Percentiles rank a stretch among this genome's conserved stretches.
phyloP scores from a whole-genome alignment of 2,888 invertebrate species.

The Colletes collaris region DNA sequence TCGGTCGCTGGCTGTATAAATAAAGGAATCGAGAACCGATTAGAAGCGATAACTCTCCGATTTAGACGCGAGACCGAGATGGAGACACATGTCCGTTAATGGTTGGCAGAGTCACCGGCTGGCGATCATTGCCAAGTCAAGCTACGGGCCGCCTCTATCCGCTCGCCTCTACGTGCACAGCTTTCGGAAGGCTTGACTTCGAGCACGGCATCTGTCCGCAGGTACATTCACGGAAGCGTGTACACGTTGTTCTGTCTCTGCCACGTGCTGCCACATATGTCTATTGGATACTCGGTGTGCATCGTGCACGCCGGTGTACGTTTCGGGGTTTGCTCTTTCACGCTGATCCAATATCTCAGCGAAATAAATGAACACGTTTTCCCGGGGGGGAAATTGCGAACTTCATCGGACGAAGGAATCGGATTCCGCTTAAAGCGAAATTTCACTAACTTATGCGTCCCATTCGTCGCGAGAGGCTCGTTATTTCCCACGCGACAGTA shows the following conservation, averaged over 20 bases:
- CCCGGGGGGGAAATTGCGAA: slow-evolving; percentile 37
- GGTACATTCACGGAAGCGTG: slow-evolving; percentile 59
- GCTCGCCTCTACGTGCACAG: slow-evolving; percentile 78
- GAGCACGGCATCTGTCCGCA: slow-evolving; percentile 67
- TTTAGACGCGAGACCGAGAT: slow-evolving; percentile 73
- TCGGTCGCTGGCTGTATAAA: not conserved
- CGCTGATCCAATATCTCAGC: slow-evolving; percentile 63
- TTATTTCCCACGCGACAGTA: slow-evolving; percentile 34
- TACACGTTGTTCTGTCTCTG: slow-evolving; percentile 43
- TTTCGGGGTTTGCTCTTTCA: slow-evolving; percentile 68
- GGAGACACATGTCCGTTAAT: slow-evolving; percentile 82
- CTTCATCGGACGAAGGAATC: slow-evolving; percentile 54
- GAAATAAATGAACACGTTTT: slow-evolving; percentile 56
- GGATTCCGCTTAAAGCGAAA: slow-evolving; percentile 62
- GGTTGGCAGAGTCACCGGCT: slow-evolving; percentile 80
- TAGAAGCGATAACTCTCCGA: slow-evolving; percentile 63
- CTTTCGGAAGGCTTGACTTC: slow-evolving; percentile 75
- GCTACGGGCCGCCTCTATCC: slow-evolving; percentile 75
- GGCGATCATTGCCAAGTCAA: slow-evolving; percentile 82
- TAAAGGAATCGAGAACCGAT: slow-evolving; percentile 17
- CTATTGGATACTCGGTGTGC: slow-evolving; percentile 63
- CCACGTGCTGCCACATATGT: slow-evolving; percentile 46
- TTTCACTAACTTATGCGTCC: slow-evolving; percentile 55
- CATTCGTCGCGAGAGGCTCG: slow-evolving; percentile 21
- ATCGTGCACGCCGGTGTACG: slow-evolving; percentile 68